Evolutionary conservation across 35 echinoderm and acorn worm genomes (phyloP).

Genomic region (Amphiura filiformis): DNA sequence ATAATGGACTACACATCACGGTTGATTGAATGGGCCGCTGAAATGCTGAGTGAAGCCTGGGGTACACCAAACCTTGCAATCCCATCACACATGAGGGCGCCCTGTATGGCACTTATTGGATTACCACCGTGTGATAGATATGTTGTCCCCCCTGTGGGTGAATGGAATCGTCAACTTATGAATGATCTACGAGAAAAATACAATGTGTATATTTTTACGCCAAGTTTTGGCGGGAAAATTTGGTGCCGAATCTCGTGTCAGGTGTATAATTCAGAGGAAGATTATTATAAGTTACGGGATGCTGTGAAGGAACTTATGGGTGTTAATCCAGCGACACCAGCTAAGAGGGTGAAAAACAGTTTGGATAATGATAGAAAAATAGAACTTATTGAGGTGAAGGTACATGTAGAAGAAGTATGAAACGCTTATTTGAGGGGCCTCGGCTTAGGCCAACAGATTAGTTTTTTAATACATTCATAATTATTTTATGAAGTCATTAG

Average conservation of each 20-base stretch:
- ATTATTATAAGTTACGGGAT: slow-evolving; percentile 73
- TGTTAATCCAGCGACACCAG: too few species aligned
- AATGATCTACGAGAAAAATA: not conserved
- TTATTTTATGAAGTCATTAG: too few species aligned
- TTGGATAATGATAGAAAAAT: too few species aligned
- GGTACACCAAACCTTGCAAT: slow-evolving; percentile 39
- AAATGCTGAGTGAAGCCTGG: slow-evolving; percentile 82
- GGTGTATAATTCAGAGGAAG: slow-evolving; percentile 79
- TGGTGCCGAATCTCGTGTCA: slow-evolving; percentile 69
- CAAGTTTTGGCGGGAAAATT: slow-evolving; percentile 23
- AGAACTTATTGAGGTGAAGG: too few species aligned
- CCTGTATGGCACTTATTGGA: slow-evolving; percentile 65
- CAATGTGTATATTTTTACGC: not conserved
- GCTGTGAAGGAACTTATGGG: slow-evolving; percentile 50
- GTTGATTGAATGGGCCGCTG: slow-evolving; percentile 55
- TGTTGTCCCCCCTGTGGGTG: not conserved
- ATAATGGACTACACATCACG: slow-evolving; percentile 38
- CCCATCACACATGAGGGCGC: slow-evolving; percentile 49
- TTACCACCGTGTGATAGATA: slow-evolving; percentile 29
- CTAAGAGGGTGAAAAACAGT: too few species aligned
- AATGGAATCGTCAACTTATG: slow-evolving; percentile 12
- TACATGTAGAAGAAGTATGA: too few species aligned
- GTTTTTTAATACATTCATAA: too few species aligned
- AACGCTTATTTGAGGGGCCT: too few species aligned
- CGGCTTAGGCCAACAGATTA: too few species aligned